Evolutionary conservation across 2,888 invertebrate genomes (phyloP), one percentile per base, ranked within the genome.

Genomic region (Epistrophe grossulariae): DNA sequence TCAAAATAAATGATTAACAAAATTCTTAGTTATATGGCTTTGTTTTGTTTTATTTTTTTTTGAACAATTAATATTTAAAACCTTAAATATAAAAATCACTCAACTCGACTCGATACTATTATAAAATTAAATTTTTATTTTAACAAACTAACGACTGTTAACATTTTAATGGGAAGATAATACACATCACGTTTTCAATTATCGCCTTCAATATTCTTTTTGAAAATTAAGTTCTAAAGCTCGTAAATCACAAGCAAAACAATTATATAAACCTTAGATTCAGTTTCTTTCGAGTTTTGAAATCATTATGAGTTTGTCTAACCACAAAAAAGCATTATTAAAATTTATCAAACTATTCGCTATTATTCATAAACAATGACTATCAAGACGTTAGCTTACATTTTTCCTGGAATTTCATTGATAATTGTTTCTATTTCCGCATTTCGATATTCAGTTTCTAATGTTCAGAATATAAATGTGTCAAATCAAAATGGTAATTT

Each of bases 401-500:
- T 66, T 19, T 17, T 52, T 1, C 4, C 15, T 17, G 28, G 15
- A 55, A 19, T 76, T 11, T 7, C 8, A 7, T 9, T 79, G 8
- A 0, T n/a, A n/a, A n/a, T 64, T 8, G 19, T 2, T 19, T 72
- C 55, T 8, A 57, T 11, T 45, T 28, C 19, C 2, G 48, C 24
- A 15, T 13, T 24, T 35, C 19, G 10, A 19, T 55, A 40, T 40
- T 72, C 79, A 5, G 2, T 48, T 17, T 72, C 79, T 4, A 72
- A 64, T 10, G 45, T 79, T 40, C 17, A 38, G 0, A 64, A 72
- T 24, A 28, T 79, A 4, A 17, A 13, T 7, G 19, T 72, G n/a
- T 24, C 17, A 0, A 72, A 31, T 31, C 19, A 72, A 3, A 45
- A 59, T 57, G 72, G 72, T 72, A 55, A 71, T 10, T 19, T 24